Base-by-base conservation (phyloP, 2,888 invertebrate genomes). In the Scelioninae gen. 1 region DNA sequence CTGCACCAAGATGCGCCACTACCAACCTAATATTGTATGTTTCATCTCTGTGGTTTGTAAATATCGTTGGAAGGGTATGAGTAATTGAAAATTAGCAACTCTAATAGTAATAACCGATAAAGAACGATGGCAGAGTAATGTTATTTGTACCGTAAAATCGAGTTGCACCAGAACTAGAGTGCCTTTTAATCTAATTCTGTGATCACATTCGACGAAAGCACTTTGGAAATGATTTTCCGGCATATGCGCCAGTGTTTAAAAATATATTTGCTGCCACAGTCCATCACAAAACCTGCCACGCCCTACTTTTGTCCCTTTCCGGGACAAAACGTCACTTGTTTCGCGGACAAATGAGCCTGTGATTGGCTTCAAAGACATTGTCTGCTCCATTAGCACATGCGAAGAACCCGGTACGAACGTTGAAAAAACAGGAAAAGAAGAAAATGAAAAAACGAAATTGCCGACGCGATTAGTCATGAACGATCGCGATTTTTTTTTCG, bases 21-120 rank as follows among this genome's bases (percentile, higher is more conserved):
- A n/a, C 8, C 13, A 8, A 13, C 32, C 45, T 45, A 65, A 43
- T 63, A 68, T 31, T 13, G 51, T 43, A 16, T 66, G 71, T 75
- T 68, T 60, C 55, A 56, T 83, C 82, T 85, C 79, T 75, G 86
- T 74, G 86, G 87, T 85, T 88, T 88, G 86, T 86, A 89, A 89
- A 89, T 88, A 90, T 87, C 86, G 85, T 82, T 88, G 84, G 86
- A 76, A 84, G 84, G 85, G 85, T 77, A 88, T 86, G 87, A 85
- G 87, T 88, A 89, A 90, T 89, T 89, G 90, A 88, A 89, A 90
- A 90, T 90, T 90, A 89, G 86, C 88, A 78, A 83, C 85, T 84
- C 85, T 89, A 89, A 89, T 89, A 87, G 90, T 86, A 82, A 84
- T 82, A 86, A 53, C 85, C 83, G 69, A 63, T 86, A 87, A 88